Base-by-base conservation (phyloP, 2,797 vertebrate genomes). In the Sorex maritimensis region DNA sequence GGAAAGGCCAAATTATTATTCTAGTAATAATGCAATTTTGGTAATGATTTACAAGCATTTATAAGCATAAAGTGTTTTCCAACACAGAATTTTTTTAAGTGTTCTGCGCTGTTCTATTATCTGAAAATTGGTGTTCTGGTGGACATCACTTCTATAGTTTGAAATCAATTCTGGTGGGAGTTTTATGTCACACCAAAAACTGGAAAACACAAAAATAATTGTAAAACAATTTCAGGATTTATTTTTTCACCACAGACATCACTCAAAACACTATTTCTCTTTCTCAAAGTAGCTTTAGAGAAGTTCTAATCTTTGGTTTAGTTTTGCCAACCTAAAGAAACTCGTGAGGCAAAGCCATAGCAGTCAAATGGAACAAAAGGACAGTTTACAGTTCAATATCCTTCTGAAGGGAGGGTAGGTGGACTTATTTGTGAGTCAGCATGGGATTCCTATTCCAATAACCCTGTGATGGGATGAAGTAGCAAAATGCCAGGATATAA, bases 261-360 rank as follows among this genome's bases (percentile, higher is more conserved):
- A 41, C 26, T 75, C 19, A 71, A 63, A 81, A 77, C 13, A 55
- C 12, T 15, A 75, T 9, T 68, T 30, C 3, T 61, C 14, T 13
- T 63, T 41, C 19, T 69, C 61, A 52, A 2, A 7, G 1, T 69
- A 13, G 5, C 68, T 88, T 92, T 84, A 86, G 49, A 89, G n/a
- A 88, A 81, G 21, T 1, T 80, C 52, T 8, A 63, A 61, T 81
- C 0, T 5, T 85, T 80, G 61, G 10, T 21, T 82, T 9, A 26
- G 23, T 78, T 82, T 78, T 94, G 26, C 34, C 46, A 67, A 61
- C 10, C 13, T 49, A 73, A 61, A 69, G 61, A 90, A 84, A 74
- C 23, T 13, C 38, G 2, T 17, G 79, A 80, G 34, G 74, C 13
- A 84, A 46, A 81, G 8, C 28, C 80, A 23, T n/a, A 23, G 23